Evolutionary conservation across 2,113 vertebrate genomes (phyloP).

Genomic region (Chascanopsetta lugubris): DNA sequence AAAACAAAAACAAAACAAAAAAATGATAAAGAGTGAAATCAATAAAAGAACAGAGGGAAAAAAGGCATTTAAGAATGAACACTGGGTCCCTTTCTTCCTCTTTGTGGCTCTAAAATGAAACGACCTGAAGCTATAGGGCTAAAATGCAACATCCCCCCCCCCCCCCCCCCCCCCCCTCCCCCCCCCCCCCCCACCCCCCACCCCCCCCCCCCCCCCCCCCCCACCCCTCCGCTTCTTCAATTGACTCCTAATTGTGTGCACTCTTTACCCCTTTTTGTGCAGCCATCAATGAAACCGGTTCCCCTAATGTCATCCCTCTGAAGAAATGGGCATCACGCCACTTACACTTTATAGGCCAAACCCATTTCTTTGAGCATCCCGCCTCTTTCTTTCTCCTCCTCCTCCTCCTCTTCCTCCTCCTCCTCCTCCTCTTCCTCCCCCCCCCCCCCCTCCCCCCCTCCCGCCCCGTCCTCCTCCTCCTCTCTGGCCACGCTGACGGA

Average conservation of each 20-base stretch:
- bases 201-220: no score
- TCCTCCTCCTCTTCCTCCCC: no score
- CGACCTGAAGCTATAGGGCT: slow-evolving; percentile 89
- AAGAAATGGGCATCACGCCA: slow-evolving; percentile 87
- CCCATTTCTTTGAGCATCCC: slow-evolving; percentile 88
- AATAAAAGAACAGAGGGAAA: slow-evolving; percentile 62
- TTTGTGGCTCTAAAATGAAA: slow-evolving; percentile 94
- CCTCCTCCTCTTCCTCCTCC: no score
- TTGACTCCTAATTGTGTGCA: slow-evolving; percentile 92
- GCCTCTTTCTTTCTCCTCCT: no score
- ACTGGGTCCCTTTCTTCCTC: slow-evolving; percentile 86
- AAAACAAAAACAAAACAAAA: slow-evolving; percentile 17
- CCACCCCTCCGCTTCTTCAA: slow-evolving; percentile 86
- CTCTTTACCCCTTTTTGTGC: slow-evolving; percentile 82
- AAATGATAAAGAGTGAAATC: slow-evolving; percentile 53
- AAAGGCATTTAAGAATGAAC: slow-evolving; percentile 92
- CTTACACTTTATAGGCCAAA: slow-evolving; percentile 91
- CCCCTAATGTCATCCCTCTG: slow-evolving; percentile 86
- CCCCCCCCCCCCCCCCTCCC: slow-evolving; percentile 83
- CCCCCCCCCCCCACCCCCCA: slow-evolving; percentile 86
- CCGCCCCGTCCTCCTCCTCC: slow-evolving; percentile 84
- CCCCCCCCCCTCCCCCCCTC: no score
- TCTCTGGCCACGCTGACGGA: slow-evolving; percentile 88
- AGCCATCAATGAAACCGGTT: slow-evolving; percentile 85
- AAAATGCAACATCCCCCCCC: slow-evolving; percentile 81